Evolutionary conservation across 1,140 invertebrate genomes (phyloP), one percentile per base, ranked within the genome.

Genomic region (Drosophila saltans): DNA sequence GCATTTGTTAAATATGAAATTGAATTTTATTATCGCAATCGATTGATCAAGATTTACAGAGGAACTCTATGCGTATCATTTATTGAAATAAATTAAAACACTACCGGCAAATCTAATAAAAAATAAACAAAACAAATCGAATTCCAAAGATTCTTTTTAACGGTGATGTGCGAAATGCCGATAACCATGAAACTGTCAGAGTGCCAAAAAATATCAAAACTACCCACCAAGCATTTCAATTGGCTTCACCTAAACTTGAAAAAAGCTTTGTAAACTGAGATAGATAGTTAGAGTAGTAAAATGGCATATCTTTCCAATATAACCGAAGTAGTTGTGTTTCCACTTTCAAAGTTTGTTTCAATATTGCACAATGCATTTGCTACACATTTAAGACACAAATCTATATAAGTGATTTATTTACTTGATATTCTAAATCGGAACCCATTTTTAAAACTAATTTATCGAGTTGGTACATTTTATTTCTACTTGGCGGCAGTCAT

Each of bases 401-500:
- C n/a, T n/a, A n/a, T n/a, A n/a, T 16, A 16, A 16, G 16, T 16
- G 16, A 16, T 16, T 16, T 16, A 16, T 16, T 16, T 16, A 16
- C 16, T 16, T 16, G 16, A 16, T 16, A 16, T 16, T 16, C 16
- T 16, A 16, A 16, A 16, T 16, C 16, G 16, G 16, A 16, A 0
- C 16, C 16, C 16, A 16, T 16, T 16, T 16, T 16, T 16, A 16
- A 16, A 16, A 16, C 16, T 16, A 16, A 16, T 16, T 16, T 16
- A 16, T 16, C 16, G 16, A 30, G 28, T 30, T 2, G 28, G 28
- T 4, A 16, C 30, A 39, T 24, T 64, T 59, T 43, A 36, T 30
- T 72, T 36, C 41, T 40, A 68, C 52, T 69, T 62, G 11, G 11
- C 40, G 57, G 66, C 64, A 48, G 21, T 60, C 33, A 73, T 95